A percentile compares a stretch with the other conserved stretches of the same genome.
Conservation (phyloP, 2,888 invertebrate genomes). For the Matsumyia berberina region DNA sequence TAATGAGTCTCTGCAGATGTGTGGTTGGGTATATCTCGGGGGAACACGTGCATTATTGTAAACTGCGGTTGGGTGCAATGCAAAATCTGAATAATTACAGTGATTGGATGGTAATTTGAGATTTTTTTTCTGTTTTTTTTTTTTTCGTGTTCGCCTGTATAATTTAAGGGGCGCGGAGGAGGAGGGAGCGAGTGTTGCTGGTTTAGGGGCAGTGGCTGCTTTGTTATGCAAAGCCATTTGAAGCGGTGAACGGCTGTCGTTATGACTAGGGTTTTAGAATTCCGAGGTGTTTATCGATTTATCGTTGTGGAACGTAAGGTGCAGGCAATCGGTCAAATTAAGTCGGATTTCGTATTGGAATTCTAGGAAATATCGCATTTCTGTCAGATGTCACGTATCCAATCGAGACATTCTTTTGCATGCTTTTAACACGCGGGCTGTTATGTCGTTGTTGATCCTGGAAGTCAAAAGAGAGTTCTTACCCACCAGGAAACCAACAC, state of each 20-base stretch:
- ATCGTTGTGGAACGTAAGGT: not conserved
- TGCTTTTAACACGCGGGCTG: too few relatives aligned
- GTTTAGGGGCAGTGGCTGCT: constrained; percentile 23
- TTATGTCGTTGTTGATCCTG: too few relatives aligned
- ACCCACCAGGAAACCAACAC: too few relatives aligned
- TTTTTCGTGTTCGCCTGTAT: not conserved
- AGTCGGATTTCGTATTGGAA: too few relatives aligned
- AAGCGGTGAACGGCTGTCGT: constrained; percentile 16
- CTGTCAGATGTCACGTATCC: too few relatives aligned
- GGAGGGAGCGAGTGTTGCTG: not conserved
- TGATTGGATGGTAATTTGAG: constrained; percentile 70
- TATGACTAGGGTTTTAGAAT: not conserved
- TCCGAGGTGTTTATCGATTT: constrained; percentile 10
- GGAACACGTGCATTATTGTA: constrained; percentile 67
- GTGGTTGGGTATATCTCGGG: not conserved
- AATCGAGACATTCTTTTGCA: not conserved
- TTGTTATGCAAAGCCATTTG: constrained; percentile 41
- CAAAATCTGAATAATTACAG: constrained; percentile 55
- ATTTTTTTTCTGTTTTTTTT: too few relatives aligned
- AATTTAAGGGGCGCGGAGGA: not conserved
- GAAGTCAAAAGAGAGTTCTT: too few relatives aligned
- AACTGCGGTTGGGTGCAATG: constrained; percentile 58
- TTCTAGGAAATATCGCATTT: not conserved
- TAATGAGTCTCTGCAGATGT: constrained; percentile 18
- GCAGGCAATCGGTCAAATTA: not conserved